These are phyloP conservation scores for Gymnocephalus cernua DNA, from an alignment of 2,113 vertebrate species.

Conservation along the genomic window DNA sequence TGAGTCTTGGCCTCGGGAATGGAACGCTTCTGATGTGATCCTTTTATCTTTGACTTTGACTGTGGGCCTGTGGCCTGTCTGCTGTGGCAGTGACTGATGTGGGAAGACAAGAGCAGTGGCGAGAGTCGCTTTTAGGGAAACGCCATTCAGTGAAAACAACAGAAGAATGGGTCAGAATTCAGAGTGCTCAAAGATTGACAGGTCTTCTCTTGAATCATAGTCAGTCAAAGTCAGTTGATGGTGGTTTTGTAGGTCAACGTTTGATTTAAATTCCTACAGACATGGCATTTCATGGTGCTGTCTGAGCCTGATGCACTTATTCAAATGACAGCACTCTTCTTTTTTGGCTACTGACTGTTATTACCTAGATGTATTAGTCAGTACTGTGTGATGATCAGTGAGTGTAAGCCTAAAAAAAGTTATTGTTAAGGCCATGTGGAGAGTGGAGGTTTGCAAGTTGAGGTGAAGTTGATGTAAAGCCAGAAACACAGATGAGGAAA, in stretches of 20 bases:
- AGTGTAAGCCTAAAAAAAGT: not conserved
- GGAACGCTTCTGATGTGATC: constrained; percentile 44
- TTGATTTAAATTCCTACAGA: constrained; percentile 49
- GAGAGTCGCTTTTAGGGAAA: constrained; percentile 40
- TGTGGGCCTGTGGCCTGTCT: constrained; percentile 19
- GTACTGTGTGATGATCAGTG: not conserved
- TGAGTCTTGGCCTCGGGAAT: not conserved
- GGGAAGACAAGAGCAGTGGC: constrained; percentile 32
- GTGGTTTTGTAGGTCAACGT: not conserved
- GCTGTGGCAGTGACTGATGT: constrained; percentile 66
- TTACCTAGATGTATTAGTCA: constrained; percentile 5
- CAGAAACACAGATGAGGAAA: not conserved
- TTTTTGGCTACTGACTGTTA: not conserved
- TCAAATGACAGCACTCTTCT: not conserved
- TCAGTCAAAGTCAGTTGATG: constrained; percentile 8
- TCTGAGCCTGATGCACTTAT: constrained; percentile 20
- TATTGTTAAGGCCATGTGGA: not conserved
- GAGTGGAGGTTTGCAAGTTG: not conserved
- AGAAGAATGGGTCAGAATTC: constrained; percentile 48
- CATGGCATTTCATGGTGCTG: constrained; percentile 30
- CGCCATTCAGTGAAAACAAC: constrained; percentile 29
- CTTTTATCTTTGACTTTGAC: constrained; percentile 49
- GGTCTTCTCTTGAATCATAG: constrained; percentile 31
- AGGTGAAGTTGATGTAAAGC: not conserved
- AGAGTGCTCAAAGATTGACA: constrained; percentile 38